These are phyloP conservation scores for Ictalurus furcatus DNA, from an alignment of 2,113 vertebrate genomes.

Conservation along the genomic window DNA sequence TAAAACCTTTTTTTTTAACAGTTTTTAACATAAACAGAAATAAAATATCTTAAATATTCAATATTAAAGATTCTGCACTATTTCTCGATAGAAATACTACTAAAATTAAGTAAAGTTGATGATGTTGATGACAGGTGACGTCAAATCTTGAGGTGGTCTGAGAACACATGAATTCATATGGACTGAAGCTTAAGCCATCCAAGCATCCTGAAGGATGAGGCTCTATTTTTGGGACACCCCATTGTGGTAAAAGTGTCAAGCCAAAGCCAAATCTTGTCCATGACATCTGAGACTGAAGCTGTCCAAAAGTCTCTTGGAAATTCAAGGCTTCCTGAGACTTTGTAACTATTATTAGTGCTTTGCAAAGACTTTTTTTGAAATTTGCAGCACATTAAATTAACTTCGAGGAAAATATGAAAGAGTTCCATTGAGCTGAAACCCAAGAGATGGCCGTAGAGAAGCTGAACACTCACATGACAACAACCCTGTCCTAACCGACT, in stretches of 20 bases:
- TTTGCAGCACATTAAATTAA: background rate
- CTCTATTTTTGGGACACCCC: background rate
- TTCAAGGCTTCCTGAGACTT: background rate
- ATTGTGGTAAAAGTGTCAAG: background rate
- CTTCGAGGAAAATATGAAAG: background rate
- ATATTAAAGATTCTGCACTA: background rate
- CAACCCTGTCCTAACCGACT: background rate
- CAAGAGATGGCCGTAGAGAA: background rate
- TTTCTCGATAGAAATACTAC: background rate
- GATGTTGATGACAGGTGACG: background rate
- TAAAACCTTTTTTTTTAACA: background rate
- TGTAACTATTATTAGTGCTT: background rate
- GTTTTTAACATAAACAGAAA: background rate
- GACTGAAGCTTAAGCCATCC: background rate
- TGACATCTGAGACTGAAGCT: background rate
- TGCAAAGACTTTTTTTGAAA: background rate
- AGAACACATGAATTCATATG: background rate
- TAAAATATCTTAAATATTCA: background rate
- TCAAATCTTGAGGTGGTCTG: background rate
- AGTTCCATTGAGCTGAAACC: background rate
- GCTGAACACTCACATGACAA: background rate
- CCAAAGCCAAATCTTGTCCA: background rate
- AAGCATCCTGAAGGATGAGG: background rate
- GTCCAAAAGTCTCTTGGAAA: background rate
- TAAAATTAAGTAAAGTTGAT: background rate